phyloP scores from a whole-genome alignment of 1,140 invertebrate species.

The Drosophila yakuba region DNA sequence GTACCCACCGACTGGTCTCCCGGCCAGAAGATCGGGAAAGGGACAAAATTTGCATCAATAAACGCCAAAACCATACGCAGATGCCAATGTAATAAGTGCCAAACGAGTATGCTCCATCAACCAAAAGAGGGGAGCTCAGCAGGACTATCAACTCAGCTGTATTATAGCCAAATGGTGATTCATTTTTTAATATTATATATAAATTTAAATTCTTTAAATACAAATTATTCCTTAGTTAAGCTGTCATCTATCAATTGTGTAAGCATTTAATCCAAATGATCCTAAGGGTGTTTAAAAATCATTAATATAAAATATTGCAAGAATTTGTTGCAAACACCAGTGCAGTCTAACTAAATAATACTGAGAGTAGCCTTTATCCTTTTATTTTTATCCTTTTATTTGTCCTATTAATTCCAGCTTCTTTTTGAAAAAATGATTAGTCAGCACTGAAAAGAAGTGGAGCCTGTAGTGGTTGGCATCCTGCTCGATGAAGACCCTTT shows the following conservation, averaged over 20 bases:
- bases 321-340: no score
- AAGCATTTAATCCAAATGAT: no score
- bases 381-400: no score
- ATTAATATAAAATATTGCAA: no score
- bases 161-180: background rate
- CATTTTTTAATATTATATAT: background rate
- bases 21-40: slow-evolving; percentile 36
- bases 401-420: no score
- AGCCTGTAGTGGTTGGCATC: slow-evolving; percentile 13
- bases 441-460: slow-evolving; percentile 16
- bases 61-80: slow-evolving; percentile 81
- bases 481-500: slow-evolving; percentile 64
- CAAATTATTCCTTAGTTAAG: no score
- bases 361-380: no score
- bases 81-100: slow-evolving; percentile 80
- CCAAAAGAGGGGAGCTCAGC: slow-evolving; percentile 21
- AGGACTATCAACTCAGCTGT: background rate
- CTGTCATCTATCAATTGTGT: no score
- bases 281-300: no score
- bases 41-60: slow-evolving; percentile 76
- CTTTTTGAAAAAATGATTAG: background rate
- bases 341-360: no score
- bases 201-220: no score
- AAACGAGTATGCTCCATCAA: slow-evolving; percentile 77
- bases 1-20: slow-evolving; percentile 15